Evolutionary conservation across 2,797 vertebrate species (phyloP), one percentile per base, ranked within the genome.

Genomic region (Champsocephalus esox): DNA sequence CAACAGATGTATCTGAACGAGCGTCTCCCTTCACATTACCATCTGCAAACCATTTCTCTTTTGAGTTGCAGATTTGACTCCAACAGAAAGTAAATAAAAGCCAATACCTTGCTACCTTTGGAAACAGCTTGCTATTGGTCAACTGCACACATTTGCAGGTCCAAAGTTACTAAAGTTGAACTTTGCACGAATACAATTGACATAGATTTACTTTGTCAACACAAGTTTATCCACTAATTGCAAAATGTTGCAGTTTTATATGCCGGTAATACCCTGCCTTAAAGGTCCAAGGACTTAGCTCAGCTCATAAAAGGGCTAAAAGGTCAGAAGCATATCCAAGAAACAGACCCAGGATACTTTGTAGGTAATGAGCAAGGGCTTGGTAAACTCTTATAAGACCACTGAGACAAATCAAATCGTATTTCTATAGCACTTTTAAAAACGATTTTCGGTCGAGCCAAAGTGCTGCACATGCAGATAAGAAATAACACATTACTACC

Each of bases 131-230:
- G 44, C 12, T 41, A 38, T 48, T 55, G 58, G 57, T 67, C 13
- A 49, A 52, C 24, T 7, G 46, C 9, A 16, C 17, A 61, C 10
- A 38, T 21, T 24, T 2, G 12, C 5, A 3, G 16, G 14, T 73
- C 24, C 12, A 50, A 52, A 41, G 60, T 60, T 57, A 60, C 17
- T n/a, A 21, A 61, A 55, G 44, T 32, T 68, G 12, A 48, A 32
- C 13, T 57, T 65, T 41, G 51, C 10, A 43, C 48, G 17, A 50
- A 10, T 24, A 60, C 43, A 38, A 43, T n/a, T 56, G 52, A 16
- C 13, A 54, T 10, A 32, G 44, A 21, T 63, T 44, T 21, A 54
- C 69, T 62, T 55, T 41, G 21, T 2, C 16, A 13, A 3, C 5
- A 41, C 3, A 9, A 61, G 41, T 19, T 1, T 52, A 50, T 66